Evolutionary conservation across 2,797 vertebrate species (phyloP), one percentile per base, ranked within the genome.

Genomic region (Microctenopoma steveboyesi): DNA sequence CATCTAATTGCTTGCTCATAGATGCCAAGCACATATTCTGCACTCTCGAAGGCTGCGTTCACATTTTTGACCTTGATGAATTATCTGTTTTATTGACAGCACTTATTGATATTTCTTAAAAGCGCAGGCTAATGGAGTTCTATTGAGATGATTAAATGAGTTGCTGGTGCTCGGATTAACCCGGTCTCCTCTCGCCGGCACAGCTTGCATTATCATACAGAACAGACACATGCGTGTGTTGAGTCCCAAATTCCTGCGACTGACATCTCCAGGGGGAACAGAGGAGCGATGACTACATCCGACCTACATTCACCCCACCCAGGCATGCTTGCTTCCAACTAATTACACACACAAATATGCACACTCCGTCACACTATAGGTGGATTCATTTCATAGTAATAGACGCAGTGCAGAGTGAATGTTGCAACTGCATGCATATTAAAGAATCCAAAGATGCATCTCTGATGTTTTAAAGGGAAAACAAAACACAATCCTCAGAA

Each of bases 21-120:
- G 77, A 83, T 78, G 70, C 72, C 67, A 53, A 74, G 76, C 74
- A 75, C 72, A 87, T 84, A 74, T 76, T 81, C 78, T 53, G 55
- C 79, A 67, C 80, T 84, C 69, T 82, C 28, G 18, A 82, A 87
- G 75, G 76, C 61, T 51, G 72, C 53, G 14, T 60, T 91, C 80
- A 86, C 86, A 84, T 87, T 87, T 90, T 83, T 90, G 89, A 93
- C 92, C 93, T 93, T 93, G 90, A 89, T 88, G 81, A 93, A 93
- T 94, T 84, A 91, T 92, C 83, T 86, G 85, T 86, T 91, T 91
- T 91, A 93, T 92, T 92, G 92, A 93, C 89, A 82, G 85, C 88
- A 85, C 85, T 92, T 92, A 92, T 90, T 92, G 91, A 92, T 91
- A 92, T 93, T 92, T 93, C 84, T 93, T 93, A 90, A 91, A 93